A percentile compares a stretch with the other conserved stretches of the same genome.
Evolutionary conservation across 2,113 vertebrate species (phyloP).

Genomic region (Ctenodactylus gundi): DNA sequence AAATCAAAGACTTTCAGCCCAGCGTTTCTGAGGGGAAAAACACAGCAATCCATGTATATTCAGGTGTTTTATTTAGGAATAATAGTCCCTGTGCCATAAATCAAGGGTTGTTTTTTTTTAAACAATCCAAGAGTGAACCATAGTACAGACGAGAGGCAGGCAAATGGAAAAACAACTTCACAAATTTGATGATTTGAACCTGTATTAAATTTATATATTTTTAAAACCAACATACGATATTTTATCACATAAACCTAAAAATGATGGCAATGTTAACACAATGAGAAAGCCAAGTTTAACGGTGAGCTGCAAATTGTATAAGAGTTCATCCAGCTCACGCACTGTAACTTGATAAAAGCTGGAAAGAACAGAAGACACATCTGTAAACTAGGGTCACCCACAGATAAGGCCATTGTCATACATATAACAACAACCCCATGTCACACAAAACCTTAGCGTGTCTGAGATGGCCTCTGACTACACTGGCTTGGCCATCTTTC

Average conservation of each 20-base stretch:
- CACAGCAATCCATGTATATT: background rate
- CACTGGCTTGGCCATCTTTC: slow-evolving; percentile 29
- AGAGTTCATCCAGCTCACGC: background rate
- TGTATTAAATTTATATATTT: slow-evolving; percentile 29
- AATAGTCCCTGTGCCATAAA: background rate
- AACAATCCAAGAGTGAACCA: background rate
- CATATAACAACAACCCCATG: background rate
- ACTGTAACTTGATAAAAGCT: background rate
- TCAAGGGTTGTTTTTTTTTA: background rate
- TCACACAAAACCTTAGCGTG: too few species aligned
- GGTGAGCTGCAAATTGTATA: background rate
- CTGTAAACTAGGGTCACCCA: background rate
- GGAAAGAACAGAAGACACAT: background rate
- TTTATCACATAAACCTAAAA: background rate
- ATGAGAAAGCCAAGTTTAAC: background rate
- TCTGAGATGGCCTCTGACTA: background rate
- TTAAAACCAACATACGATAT: background rate
- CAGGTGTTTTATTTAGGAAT: background rate
- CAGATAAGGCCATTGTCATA: background rate
- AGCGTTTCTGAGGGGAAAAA: background rate
- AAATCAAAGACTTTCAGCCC: slow-evolving; percentile 2
- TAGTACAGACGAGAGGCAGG: background rate
- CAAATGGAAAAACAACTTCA: background rate
- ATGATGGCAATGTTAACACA: background rate
- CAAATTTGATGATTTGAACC: background rate